Conservation (phyloP, 2,797 vertebrate genomes). For the Spinus pinus region DNA sequence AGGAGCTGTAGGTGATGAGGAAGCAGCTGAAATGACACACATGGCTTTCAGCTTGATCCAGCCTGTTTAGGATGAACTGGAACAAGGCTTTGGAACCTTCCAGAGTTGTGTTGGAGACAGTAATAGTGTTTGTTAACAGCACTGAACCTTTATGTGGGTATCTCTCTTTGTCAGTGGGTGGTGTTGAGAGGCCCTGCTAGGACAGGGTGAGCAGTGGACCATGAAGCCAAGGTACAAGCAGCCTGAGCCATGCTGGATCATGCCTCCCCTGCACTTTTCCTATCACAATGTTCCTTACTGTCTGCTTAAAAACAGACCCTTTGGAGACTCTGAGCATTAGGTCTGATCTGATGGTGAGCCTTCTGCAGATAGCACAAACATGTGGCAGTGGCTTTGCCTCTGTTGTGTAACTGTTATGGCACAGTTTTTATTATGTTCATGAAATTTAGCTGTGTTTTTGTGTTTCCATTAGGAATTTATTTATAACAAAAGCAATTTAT, state of each 20-base stretch:
- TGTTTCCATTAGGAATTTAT: constrained; percentile 28
- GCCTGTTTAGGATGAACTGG: background rate
- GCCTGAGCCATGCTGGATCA: background rate
- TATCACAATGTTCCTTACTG: background rate
- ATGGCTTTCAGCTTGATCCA: background rate
- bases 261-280: background rate
- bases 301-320: background rate
- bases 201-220: background rate
- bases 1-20: background rate
- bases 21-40: background rate
- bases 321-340: background rate
- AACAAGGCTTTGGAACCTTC: background rate
- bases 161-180: background rate
- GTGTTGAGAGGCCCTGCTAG: background rate
- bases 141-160: rapidly evolving
- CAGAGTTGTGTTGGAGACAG: background rate
- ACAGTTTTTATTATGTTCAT: background rate
- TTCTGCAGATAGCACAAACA: background rate
- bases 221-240: background rate
- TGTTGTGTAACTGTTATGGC: background rate
- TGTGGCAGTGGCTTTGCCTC: background rate
- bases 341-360: background rate
- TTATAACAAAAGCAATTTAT: constrained; percentile 25
- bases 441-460: background rate
- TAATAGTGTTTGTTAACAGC: background rate